Evolutionary conservation across 2,888 invertebrate species (phyloP).

Genomic region (Sesia apiformis): DNA sequence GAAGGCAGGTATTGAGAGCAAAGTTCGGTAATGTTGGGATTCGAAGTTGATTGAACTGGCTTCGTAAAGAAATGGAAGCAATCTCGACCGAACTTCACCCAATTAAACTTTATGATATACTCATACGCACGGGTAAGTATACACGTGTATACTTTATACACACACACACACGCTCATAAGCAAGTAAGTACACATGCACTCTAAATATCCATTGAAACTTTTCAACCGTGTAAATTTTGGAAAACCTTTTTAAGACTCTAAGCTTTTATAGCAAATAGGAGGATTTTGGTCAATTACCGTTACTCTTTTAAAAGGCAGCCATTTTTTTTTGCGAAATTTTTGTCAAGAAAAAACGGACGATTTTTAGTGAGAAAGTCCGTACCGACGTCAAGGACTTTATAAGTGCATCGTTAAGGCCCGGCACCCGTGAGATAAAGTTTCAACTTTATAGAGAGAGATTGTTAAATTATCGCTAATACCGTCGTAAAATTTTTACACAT

Average conservation of each 20-base stretch:
- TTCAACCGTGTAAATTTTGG: neutral
- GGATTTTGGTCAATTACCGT: slow-evolving; percentile 29
- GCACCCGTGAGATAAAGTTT: neutral
- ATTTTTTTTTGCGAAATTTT: slow-evolving; percentile 18
- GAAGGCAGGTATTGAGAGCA: too few species aligned
- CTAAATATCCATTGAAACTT: neutral
- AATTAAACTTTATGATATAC: neutral
- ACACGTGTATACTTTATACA: too few species aligned
- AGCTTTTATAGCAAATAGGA: slow-evolving; percentile 28
- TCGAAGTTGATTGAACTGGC: neutral
- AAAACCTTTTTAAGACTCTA: slow-evolving; percentile 5
- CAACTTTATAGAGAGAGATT: neutral
- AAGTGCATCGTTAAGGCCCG: neutral
- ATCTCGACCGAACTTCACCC: neutral
- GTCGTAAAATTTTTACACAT: too few species aligned
- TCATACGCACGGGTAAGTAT: too few species aligned
- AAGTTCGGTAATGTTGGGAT: neutral
- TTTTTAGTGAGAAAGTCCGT: neutral
- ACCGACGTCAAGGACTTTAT: neutral
- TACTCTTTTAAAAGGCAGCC: slow-evolving; percentile 23
- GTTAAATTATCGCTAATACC: neutral
- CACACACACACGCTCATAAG: too few species aligned
- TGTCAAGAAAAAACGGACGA: slow-evolving; percentile 3
- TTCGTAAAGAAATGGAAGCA: neutral
- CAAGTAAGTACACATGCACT: neutral